These are phyloP conservation scores for Oryzaephilus surinamensis DNA, from an alignment of 1,140 invertebrate species.

Conservation along the genomic window DNA sequence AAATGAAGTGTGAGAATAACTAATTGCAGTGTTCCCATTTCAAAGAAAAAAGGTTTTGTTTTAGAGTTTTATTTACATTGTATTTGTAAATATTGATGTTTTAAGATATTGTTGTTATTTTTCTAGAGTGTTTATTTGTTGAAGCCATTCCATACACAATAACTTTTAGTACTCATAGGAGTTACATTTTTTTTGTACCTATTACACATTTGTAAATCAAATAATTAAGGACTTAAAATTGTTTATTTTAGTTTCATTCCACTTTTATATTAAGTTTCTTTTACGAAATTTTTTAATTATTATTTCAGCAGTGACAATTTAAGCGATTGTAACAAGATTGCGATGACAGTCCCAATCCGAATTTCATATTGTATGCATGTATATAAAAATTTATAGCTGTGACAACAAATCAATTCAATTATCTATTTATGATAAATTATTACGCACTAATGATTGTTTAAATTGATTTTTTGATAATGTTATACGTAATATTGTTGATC, in stretches of 20 bases:
- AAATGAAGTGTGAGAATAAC: background rate
- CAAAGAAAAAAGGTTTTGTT: background rate
- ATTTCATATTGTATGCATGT: conserved; percentile 15
- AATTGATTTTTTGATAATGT: conserved; percentile 8
- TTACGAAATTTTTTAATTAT: no score
- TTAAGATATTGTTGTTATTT: background rate
- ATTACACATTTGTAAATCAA: no score
- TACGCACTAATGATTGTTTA: background rate
- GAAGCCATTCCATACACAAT: background rate
- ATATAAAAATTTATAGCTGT: conserved; percentile 20
- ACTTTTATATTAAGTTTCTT: no score
- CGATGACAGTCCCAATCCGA: conserved; percentile 16
- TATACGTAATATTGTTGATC: background rate
- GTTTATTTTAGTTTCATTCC: no score
- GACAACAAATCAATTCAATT: conserved; percentile 19
- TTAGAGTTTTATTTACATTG: background rate
- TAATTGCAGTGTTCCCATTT: background rate
- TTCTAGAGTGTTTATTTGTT: background rate
- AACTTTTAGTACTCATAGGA: no score
- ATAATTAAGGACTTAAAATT: no score
- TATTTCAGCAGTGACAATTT: no score
- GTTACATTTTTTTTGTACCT: no score
- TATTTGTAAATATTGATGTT: background rate
- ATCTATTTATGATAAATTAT: conserved; percentile 5
- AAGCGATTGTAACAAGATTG: conserved; percentile 12